Evolutionary conservation across 2,113 vertebrate genomes (phyloP), one percentile per base, ranked within the genome.

Genomic region (Peromyscus californicus): DNA sequence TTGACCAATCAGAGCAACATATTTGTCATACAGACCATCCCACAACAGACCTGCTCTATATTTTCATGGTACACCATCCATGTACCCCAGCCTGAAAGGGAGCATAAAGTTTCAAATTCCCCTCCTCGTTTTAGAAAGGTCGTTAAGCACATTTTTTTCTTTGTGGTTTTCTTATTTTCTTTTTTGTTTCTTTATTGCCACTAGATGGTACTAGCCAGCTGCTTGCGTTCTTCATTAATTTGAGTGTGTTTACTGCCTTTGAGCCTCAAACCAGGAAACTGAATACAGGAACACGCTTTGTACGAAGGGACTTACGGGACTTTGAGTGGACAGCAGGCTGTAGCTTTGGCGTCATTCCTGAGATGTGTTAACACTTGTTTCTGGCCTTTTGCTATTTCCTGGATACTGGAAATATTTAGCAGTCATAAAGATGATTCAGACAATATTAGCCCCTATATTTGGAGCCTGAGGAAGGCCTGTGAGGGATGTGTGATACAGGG

Each of bases 171-270:
- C 31, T 79, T 79, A 51, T 45, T 75, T 48, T 75, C 10, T 33
- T 48, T 72, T 85, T 67, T 97, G 93, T 96, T 97, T 89, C 67
- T 88, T 67, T 97, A 96, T 92, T 93, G 85, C 98, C 98, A 98
- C 98, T 98, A 99, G 98, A 98, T 99, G 98, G 98, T 98, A 98
- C 97, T 96, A 98, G 98, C 97, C 96, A 98, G 97, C 98, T 98
- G 87, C 96, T 97, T 96, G 97, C 87, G 89, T 21, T 95, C 88
- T 84, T 78, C 91, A 86, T 89, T 72, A 79, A n/a, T 95, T 95
- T 54, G 88, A 75, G 54, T 98, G 98, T 98, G 97, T 98, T 98
- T 97, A 96, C 65, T 76, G 70, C 13, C 76, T 97, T 19, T 89
- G 82, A 95, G 85, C 51, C 70, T 93, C 92, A 94, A 88, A 86